These are phyloP conservation scores for Pomacea canaliculata DNA, from an alignment of 2,888 invertebrate species.

Conservation along the genomic window DNA sequence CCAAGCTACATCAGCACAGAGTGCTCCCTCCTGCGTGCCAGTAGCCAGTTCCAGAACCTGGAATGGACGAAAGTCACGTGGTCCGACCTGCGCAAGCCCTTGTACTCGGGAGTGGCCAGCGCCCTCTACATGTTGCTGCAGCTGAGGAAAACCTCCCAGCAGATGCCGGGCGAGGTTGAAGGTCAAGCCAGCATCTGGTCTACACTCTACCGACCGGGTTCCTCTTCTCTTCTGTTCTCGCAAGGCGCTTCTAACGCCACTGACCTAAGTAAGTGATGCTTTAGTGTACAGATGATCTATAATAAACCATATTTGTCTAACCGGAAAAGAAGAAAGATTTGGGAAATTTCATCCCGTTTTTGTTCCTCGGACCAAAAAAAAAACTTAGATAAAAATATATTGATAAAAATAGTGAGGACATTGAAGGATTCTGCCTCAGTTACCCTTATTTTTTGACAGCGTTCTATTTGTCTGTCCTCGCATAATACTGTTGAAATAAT, in stretches of 20 bases:
- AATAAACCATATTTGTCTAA: too few relatives aligned
- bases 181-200: neutral
- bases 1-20: neutral
- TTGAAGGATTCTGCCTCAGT: too few relatives aligned
- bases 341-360: too few relatives aligned
- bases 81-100: constrained; percentile 1
- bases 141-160: neutral
- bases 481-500: too few relatives aligned
- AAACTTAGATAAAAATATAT: too few relatives aligned
- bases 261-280: neutral
- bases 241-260: neutral
- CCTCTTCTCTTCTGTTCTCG: neutral
- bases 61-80: neutral
- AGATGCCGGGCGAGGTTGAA: neutral
- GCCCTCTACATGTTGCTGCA: neutral
- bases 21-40: neutral
- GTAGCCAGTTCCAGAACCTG: neutral
- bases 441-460: too few relatives aligned
- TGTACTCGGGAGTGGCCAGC: neutral
- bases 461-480: too few relatives aligned
- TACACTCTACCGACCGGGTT: neutral
- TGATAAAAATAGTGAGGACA: too few relatives aligned
- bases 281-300: too few relatives aligned
- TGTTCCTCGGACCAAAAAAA: too few relatives aligned
- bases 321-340: too few relatives aligned